Evolutionary conservation across 1,140 invertebrate genomes (phyloP).

Genomic region (Calliphora vicina): DNA sequence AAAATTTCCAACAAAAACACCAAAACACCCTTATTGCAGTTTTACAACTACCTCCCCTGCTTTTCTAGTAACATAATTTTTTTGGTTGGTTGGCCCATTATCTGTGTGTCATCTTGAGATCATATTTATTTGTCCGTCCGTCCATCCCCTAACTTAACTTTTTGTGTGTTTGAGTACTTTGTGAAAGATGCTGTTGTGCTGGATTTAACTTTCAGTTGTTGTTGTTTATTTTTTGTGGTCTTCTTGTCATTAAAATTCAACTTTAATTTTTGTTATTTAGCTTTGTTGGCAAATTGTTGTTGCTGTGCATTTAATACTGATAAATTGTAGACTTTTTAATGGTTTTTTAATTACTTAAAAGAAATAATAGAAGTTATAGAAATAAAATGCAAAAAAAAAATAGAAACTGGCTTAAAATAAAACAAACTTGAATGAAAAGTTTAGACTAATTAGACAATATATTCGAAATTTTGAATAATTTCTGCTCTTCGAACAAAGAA

Average conservation of each 20-base stretch:
- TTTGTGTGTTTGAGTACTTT: no score
- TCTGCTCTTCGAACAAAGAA: no score
- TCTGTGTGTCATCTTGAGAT: not conserved
- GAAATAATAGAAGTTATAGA: not conserved
- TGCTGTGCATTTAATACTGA: not conserved
- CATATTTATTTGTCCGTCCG: not conserved
- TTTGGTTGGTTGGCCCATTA: not conserved
- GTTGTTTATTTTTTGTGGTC: not conserved
- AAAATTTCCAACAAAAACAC: not conserved
- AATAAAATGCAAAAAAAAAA: not conserved
- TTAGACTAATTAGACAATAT: no score
- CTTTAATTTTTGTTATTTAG: not conserved
- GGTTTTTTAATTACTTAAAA: not conserved
- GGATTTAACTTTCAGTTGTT: no score
- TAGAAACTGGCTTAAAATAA: no score
- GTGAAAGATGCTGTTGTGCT: no score
- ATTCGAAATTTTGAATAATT: no score
- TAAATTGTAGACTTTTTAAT: conserved; percentile 8
- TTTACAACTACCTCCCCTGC: not conserved
- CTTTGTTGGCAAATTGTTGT: not conserved
- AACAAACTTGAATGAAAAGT: no score
- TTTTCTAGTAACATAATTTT: not conserved
- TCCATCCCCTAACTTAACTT: not conserved
- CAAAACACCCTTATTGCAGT: not conserved
- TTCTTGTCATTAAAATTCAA: not conserved